Percentiles rank a stretch among this genome's conserved stretches.
These are phyloP conservation scores for Drosophila jambulina DNA, from an alignment of 1,140 invertebrate species.

Conservation along the genomic window DNA sequence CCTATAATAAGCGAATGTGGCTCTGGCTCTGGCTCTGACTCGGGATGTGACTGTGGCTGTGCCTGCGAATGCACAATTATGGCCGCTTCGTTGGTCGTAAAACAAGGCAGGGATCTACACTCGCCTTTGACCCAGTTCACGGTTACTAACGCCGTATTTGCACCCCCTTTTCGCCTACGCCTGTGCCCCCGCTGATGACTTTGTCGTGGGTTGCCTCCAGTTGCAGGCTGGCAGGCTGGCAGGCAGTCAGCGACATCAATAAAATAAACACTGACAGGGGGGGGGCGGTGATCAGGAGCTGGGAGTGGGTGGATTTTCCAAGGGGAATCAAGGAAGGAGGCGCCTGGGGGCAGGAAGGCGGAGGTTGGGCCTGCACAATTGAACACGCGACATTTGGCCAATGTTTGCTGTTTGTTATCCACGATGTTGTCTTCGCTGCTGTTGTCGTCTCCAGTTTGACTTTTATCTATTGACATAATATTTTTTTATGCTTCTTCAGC, in stretches of 20 bases:
- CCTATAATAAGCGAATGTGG: conserved; percentile 56
- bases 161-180: conserved; percentile 16
- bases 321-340: conserved; percentile 21
- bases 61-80: conserved; percentile 79
- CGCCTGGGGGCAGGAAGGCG: conserved; percentile 7
- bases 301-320: background rate
- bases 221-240: conserved; percentile 28
- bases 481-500: conserved; percentile 64
- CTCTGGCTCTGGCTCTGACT: conserved; percentile 23
- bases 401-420: conserved; percentile 54
- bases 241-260: conserved; percentile 68
- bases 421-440: conserved; percentile 38
- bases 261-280: conserved; percentile 77
- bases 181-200: conserved; percentile 54
- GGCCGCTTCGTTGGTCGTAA: conserved; percentile 78
- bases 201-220: conserved; percentile 56
- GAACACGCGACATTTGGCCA: conserved; percentile 75
- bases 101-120: conserved; percentile 47
- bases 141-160: background rate
- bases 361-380: conserved; percentile 58
- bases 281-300: conserved; percentile 1
- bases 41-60: conserved; percentile 4
- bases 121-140: conserved; percentile 20
- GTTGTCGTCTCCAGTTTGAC: conserved; percentile 67
- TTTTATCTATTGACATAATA: conserved; percentile 83